A percentile compares a stretch with the other conserved stretches of the same genome.
Evolutionary conservation across 1,140 invertebrate species (phyloP).

Genomic region (Dendroctonus ponderosae): DNA sequence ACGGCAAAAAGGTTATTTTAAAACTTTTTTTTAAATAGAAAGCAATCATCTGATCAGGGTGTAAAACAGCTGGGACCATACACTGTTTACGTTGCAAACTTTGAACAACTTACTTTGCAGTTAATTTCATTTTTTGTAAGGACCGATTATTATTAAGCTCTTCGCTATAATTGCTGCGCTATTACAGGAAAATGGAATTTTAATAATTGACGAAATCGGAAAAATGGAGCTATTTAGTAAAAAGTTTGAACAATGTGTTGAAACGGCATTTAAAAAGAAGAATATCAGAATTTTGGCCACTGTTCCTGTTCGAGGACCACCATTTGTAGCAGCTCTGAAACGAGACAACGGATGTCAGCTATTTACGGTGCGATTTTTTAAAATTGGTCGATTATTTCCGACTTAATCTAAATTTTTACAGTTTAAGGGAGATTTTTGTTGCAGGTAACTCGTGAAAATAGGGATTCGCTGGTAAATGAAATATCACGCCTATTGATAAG

Average conservation of each 20-base stretch:
- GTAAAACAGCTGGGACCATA: constrained; percentile 58
- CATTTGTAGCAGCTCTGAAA: constrained; percentile 40
- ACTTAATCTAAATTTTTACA: no score
- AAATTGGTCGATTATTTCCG: neutral
- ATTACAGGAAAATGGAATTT: constrained; percentile 45
- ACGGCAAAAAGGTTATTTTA: neutral
- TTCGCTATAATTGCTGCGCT: constrained; percentile 12
- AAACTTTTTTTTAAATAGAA: constrained; percentile 25
- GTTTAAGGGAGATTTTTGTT: neutral
- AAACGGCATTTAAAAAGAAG: constrained; percentile 46
- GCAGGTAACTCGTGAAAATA: neutral
- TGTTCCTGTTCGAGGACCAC: constrained; percentile 50
- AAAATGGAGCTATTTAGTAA: constrained; percentile 68
- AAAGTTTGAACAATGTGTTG: constrained; percentile 53
- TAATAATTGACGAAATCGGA: constrained; percentile 66
- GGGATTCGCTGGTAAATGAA: neutral
- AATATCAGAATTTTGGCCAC: constrained; percentile 55
- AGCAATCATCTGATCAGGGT: constrained; percentile 15
- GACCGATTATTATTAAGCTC: constrained; percentile 20
- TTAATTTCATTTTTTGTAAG: constrained; percentile 38
- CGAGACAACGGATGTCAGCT: constrained; percentile 21
- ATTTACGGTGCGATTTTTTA: constrained; percentile 28
- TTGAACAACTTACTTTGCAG: constrained; percentile 55
- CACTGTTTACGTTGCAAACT: constrained; percentile 57
- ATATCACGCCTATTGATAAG: neutral